phyloP scores from a whole-genome alignment of 2,888 invertebrate species.

The Napeogenes sylphis region DNA sequence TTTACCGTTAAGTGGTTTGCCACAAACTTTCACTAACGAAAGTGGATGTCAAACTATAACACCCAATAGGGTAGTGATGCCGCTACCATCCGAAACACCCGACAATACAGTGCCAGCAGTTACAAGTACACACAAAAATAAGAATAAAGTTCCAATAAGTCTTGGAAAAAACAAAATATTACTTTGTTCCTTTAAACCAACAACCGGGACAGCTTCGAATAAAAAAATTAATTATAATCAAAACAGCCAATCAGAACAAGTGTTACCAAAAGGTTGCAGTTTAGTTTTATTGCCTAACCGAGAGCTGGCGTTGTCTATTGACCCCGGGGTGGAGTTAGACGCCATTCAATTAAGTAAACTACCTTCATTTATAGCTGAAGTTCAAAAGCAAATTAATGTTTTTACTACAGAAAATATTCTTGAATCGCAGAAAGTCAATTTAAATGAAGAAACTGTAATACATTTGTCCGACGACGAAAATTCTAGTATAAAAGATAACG shows the following conservation, averaged over 20 bases:
- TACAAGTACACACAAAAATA: constrained; percentile 20
- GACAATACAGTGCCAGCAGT: constrained; percentile 21
- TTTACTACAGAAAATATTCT: neutral
- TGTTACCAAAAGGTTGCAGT: constrained; percentile 41
- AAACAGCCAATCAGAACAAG: no score
- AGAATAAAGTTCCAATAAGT: constrained; percentile 44
- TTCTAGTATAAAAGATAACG: constrained; percentile 2
- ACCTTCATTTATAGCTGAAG: constrained; percentile 40
- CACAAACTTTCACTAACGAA: neutral
- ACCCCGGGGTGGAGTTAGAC: constrained; percentile 36
- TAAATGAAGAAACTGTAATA: neutral
- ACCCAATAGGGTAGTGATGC: neutral
- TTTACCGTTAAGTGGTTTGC: neutral
- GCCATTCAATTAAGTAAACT: constrained; percentile 34
- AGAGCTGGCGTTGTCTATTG: constrained; percentile 38
- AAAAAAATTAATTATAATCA: no score
- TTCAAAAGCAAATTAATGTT: constrained; percentile 40
- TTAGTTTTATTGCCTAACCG: constrained; percentile 42
- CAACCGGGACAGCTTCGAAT: neutral
- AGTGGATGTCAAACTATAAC: constrained; percentile 1
- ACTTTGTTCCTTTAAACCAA: constrained; percentile 51
- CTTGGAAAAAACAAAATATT: constrained; percentile 62
- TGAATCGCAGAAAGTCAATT: neutral
- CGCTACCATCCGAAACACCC: neutral
- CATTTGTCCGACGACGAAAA: constrained; percentile 25